Base-by-base conservation (phyloP, 2,888 invertebrate species). In the Melieria omissa region DNA sequence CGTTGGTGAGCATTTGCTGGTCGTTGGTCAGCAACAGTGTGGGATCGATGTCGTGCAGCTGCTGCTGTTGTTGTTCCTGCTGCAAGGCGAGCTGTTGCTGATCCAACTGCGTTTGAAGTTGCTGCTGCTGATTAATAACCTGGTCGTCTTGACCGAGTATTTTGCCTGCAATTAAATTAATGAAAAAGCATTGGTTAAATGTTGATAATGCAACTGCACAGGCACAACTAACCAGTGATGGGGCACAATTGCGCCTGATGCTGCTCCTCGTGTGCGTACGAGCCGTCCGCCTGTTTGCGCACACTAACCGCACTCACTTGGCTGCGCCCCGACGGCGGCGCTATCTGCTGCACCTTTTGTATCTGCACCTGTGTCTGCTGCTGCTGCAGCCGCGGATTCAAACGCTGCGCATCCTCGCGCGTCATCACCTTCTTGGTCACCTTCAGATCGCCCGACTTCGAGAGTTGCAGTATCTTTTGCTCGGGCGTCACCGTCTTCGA, bases 191-290 rank as follows among this genome's bases (percentile, higher is more conserved):
- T 9, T 54, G n/a, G 54, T 54, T 3, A 3, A 12, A 54, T 54
- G 16, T 14, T 4, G 7, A 14, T n/a, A 5, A 57, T 1, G 7
- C 16, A 14, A 6, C 8, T 16, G 29, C 29, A 29, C 3, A 29
- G 29, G 29, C 29, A 80, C 4, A 80, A 77, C 68, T 82, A 81
- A 68, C 92, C 92, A 3, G 92, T 92, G 14, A 90, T 86, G 1
- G 92, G 92, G 81, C 94, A 94, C 76, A 95, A 88, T 61, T 93
- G 92, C 7, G 84, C 81, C 55, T 84, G 79, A 72, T 84, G 80
- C 29, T 82, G 74, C 14, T 64, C 77, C 69, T 71, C 78, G 65
- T 79, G 75, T 45, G 77, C 76, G 42, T 78, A 78, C 3, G 77
- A 73, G 41, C 78, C 78, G 55, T 78, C 83, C 65, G 81, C 75